Evolutionary conservation across 1,140 invertebrate species (phyloP).

Genomic region (Plutomurus gul): DNA sequence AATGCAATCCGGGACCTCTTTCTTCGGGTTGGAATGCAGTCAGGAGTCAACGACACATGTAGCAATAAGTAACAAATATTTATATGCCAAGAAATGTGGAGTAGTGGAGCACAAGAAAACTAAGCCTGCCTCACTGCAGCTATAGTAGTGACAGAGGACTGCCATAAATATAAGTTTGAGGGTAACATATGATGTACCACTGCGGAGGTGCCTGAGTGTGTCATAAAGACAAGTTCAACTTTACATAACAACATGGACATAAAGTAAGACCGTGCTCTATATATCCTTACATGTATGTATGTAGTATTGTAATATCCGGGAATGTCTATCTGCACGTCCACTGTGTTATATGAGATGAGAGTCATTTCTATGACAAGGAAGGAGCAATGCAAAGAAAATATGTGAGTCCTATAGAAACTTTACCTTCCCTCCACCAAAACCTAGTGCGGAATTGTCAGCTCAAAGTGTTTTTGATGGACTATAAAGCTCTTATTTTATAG

Average conservation of each 20-base stretch:
- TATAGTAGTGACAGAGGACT: background rate
- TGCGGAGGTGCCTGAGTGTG: slow-evolving; percentile 23
- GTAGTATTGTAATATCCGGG: background rate
- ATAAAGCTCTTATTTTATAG: slow-evolving; percentile 44
- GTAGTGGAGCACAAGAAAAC: background rate
- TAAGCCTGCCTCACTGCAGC: background rate
- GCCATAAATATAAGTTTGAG: slow-evolving; percentile 27
- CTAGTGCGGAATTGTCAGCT: slow-evolving; percentile 34
- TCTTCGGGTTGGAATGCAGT: too few species aligned
- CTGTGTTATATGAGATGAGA: background rate
- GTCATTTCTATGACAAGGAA: background rate
- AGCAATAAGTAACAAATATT: too few species aligned
- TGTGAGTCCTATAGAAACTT: background rate
- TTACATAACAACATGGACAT: slow-evolving; percentile 24
- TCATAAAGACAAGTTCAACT: slow-evolving; percentile 32
- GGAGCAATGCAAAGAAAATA: background rate
- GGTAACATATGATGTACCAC: slow-evolving; percentile 20
- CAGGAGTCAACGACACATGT: too few species aligned
- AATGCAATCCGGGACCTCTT: too few species aligned
- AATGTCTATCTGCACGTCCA: background rate
- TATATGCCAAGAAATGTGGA: background rate
- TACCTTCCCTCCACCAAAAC: background rate
- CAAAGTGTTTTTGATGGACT: slow-evolving; percentile 48
- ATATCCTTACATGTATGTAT: background rate
- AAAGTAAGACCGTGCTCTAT: background rate